Conservation (phyloP, 2,797 vertebrate genomes). For the Sciurus vulgaris region DNA sequence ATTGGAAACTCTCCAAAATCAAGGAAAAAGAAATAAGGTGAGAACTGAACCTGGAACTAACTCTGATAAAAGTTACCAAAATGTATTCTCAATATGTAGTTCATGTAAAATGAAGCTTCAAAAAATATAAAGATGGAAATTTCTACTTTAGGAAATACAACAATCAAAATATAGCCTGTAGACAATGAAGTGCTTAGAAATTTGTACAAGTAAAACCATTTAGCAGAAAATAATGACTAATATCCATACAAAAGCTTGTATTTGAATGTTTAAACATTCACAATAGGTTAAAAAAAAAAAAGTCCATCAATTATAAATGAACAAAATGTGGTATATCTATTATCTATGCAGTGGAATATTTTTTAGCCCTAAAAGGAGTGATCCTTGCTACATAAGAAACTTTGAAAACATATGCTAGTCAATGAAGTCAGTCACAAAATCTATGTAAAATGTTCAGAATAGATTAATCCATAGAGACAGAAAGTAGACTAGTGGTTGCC, state of each 20-base stretch:
- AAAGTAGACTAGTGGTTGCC: not conserved
- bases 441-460: not conserved
- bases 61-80: slow-evolving; percentile 32
- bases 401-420: not conserved
- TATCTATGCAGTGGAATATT: not conserved
- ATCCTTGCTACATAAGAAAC: not conserved
- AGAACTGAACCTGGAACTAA: slow-evolving; percentile 65
- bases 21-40: slow-evolving; percentile 92
- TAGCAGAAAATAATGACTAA: not conserved
- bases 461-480: not conserved
- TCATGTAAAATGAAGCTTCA: not conserved
- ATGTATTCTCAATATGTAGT: not conserved
- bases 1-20: slow-evolving; percentile 89
- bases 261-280: not conserved
- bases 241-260: not conserved
- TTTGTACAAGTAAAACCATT: slow-evolving; percentile 17
- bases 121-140: slow-evolving; percentile 38
- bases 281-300: not conserved
- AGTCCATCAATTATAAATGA: not conserved
- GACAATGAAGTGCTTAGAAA: slow-evolving; percentile 47
- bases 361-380: not conserved
- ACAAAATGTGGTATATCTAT: not conserved
- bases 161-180: not conserved
- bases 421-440: not conserved
- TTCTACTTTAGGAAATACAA: not conserved